These are phyloP conservation scores for Oncorhynchus masou DNA, from an alignment of 2,113 vertebrate genomes.

Conservation along the genomic window DNA sequence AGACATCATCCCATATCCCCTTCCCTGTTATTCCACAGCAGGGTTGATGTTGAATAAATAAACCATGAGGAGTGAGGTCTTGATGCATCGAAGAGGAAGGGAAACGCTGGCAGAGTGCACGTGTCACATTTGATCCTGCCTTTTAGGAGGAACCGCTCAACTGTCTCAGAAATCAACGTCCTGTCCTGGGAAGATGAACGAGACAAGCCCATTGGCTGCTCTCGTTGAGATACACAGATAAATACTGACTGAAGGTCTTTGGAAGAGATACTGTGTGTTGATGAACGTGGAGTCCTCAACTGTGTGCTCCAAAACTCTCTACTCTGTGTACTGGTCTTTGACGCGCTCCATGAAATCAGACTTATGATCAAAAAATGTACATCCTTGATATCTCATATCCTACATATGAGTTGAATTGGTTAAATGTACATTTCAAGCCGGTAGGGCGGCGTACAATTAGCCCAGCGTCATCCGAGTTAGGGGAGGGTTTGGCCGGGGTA, in stretches of 20 bases:
- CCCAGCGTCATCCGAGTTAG: too few species aligned
- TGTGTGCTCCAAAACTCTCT: too few species aligned
- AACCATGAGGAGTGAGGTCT: constrained; percentile 28
- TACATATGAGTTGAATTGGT: too few species aligned
- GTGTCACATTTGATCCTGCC: constrained; percentile 72
- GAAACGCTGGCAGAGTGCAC: constrained; percentile 60
- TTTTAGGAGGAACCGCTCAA: constrained; percentile 55
- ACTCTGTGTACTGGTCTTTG: too few species aligned
- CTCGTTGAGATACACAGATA: constrained; percentile 21
- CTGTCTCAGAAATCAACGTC: constrained; percentile 58
- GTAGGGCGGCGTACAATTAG: too few species aligned
- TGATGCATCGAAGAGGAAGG: constrained; percentile 68
- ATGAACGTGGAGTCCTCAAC: too few species aligned
- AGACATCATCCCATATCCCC: constrained; percentile 35
- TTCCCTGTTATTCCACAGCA: constrained; percentile 32
- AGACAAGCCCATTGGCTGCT: constrained; percentile 24
- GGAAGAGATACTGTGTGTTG: constrained; percentile 1
- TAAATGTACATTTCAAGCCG: too few species aligned
- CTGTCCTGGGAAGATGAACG: constrained; percentile 6
- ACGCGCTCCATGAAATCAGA: too few species aligned
- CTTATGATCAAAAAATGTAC: too few species aligned
- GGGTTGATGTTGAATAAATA: constrained; percentile 53
- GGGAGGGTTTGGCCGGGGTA: too few species aligned
- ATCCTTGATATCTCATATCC: too few species aligned
- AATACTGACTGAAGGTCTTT: background rate